Evolutionary conservation across 2,797 vertebrate species (phyloP), one percentile per base, ranked within the genome.

Genomic region (Enteromius afrohamiltoni): DNA sequence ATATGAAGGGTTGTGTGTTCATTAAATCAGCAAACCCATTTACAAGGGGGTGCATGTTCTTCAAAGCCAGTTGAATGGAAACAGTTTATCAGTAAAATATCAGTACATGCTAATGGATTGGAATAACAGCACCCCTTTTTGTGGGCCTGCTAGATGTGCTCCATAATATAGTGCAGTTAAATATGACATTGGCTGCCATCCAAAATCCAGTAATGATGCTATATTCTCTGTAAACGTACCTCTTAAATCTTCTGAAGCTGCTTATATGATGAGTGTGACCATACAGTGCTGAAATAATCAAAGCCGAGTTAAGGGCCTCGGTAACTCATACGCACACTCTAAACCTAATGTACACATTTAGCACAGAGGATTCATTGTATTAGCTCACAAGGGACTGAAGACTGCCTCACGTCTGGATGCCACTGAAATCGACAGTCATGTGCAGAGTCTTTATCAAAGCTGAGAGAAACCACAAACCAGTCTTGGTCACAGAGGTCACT

Each of bases 361-460:
- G 74, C 62, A 86, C 64, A 86, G 75, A 86, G 79, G 9, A 65
- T 40, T 84, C 82, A 81, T 88, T 89, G 88, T 89, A 78, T 80
- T 49, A 65, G 76, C 8, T 71, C 86, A 85, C 77, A 83, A 68
- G 73, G 49, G 29, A 83, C 77, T 79, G 82, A 80, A 45, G 79
- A 62, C 82, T 86, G 71, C 49, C 47, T 40, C 79, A 65, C 31
- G 49, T 73, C 85, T 71, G 42, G 65, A 65, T 77, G 81, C 80
- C 83, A 62, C 40, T 86, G 75, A 85, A 85, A 74, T 76, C 69
- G 29, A 62, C 70, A 42, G 77, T 69, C 81, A 77, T 86, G 78
- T 84, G 86, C 74, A 14, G 82, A 80, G 69, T 79, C 75, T 86
- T 67, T 53, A 49, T 77, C 29, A 47, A 82, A n/a, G 70, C 76